Percentiles rank a stretch among this genome's conserved stretches.
These are phyloP conservation scores for Lasioglossum vierecki DNA, from an alignment of 2,888 invertebrate genomes.

Conservation along the genomic window DNA sequence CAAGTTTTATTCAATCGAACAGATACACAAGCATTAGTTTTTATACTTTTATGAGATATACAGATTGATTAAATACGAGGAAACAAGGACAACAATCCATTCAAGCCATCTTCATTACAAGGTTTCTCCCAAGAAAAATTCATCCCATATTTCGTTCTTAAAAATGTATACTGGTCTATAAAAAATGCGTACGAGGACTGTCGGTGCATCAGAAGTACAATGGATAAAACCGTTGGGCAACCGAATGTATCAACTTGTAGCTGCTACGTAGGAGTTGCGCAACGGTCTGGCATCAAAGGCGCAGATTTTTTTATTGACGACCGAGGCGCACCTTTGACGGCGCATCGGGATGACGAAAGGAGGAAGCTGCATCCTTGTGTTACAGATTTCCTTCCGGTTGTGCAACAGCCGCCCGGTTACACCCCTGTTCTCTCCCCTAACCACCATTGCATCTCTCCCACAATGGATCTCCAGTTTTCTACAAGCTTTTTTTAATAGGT, in stretches of 20 bases:
- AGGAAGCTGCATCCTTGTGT: slow-evolving; percentile 44
- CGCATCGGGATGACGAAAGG: slow-evolving; percentile 14
- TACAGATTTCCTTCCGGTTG: slow-evolving; percentile 70
- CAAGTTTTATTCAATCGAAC: not conserved
- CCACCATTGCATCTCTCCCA: slow-evolving; percentile 37
- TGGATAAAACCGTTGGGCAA: not conserved
- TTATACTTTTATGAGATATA: not conserved
- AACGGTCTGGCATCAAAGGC: slow-evolving; percentile 22
- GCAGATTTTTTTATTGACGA: slow-evolving; percentile 10
- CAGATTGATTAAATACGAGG: not conserved
- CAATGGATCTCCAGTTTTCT: slow-evolving; percentile 67
- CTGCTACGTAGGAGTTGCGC: not conserved
- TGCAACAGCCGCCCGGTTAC: slow-evolving; percentile 63
- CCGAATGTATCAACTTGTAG: not conserved
- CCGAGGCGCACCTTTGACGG: slow-evolving; percentile 2
- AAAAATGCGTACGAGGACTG: not conserved
- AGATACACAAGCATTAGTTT: not conserved
- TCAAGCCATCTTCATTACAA: not conserved
- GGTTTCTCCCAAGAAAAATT: not conserved
- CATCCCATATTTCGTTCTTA: not conserved
- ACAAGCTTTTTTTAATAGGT: slow-evolving; percentile 67
- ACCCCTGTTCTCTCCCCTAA: slow-evolving; percentile 43
- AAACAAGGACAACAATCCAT: not conserved
- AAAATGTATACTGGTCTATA: not conserved
- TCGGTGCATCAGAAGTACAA: not conserved